phyloP scores from a whole-genome alignment of 2,888 invertebrate genomes.

The Hylaea fasciaria region DNA sequence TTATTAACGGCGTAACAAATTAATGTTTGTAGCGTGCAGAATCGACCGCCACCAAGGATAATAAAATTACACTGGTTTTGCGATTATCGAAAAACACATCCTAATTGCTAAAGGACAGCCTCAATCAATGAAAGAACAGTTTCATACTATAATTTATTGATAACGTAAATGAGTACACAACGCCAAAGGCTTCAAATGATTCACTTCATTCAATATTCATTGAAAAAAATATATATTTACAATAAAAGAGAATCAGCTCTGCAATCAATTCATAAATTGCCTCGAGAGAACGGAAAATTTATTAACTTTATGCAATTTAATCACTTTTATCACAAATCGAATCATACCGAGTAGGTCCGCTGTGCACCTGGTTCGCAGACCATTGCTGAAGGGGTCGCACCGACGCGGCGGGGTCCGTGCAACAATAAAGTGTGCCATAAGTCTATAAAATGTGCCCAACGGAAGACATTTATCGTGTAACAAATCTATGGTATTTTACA shows the following conservation, averaged over 20 bases:
- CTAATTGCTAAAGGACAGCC: constrained; percentile 4
- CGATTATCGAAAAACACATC: constrained; percentile 2
- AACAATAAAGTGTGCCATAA: constrained; percentile 78
- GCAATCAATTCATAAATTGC: constrained; percentile 75
- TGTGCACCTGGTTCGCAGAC: constrained; percentile 76
- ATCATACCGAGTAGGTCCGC: constrained; percentile 77
- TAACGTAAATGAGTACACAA: constrained; percentile 86
- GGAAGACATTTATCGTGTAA: constrained; percentile 88
- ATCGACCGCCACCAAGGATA: constrained; percentile 25
- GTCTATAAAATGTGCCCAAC: constrained; percentile 82
- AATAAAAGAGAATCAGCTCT: constrained; percentile 80
- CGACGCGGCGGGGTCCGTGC: constrained; percentile 60
- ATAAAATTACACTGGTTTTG: constrained; percentile 15
- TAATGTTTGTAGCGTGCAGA: constrained; percentile 27
- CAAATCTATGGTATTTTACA: constrained; percentile 92
- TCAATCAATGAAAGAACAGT: constrained; percentile 61
- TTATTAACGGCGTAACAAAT: constrained; percentile 29
- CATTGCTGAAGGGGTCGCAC: constrained; percentile 52
- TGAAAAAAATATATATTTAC: constrained; percentile 81
- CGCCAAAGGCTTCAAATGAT: constrained; percentile 84
- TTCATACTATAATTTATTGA: constrained; percentile 85
- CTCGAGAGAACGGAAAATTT: constrained; percentile 68
- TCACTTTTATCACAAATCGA: constrained; percentile 79
- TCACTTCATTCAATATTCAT: constrained; percentile 82
- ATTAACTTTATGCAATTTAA: constrained; percentile 53